Conservation (phyloP, 2,113 vertebrate genomes). For the Myiagra hebetior region DNA sequence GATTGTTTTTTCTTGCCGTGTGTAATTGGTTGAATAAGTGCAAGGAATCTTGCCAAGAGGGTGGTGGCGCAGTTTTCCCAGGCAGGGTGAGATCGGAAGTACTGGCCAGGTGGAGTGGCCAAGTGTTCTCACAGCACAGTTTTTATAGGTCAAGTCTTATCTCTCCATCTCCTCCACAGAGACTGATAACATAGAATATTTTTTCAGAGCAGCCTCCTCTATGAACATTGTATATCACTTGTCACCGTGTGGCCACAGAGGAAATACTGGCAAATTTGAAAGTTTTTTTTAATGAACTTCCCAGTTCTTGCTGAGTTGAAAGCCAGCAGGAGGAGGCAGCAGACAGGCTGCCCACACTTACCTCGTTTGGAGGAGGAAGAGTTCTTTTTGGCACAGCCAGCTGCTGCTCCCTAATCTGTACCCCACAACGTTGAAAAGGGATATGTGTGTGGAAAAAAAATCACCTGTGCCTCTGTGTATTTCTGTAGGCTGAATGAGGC, state of each 20-base stretch:
- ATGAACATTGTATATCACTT: not conserved
- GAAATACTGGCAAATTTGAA: not conserved
- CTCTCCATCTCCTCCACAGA: fast-evolving
- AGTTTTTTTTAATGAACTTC: not conserved
- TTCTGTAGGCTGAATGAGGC: not conserved
- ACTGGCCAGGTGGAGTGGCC: not conserved
- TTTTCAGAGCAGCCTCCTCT: not conserved
- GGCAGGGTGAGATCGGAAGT: not conserved
- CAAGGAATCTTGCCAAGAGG: not conserved
- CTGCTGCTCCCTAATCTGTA: not conserved
- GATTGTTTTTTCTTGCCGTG: not conserved
- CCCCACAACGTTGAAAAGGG: not conserved
- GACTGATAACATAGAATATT: not conserved
- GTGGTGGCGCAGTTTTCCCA: not conserved
- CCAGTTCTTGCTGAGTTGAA: not conserved
- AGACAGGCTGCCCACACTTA: not conserved
- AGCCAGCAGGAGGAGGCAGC: not conserved
- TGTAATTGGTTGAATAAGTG: not conserved
- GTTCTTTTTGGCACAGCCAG: not conserved
- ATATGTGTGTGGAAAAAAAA: not conserved
- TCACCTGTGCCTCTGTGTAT: not conserved
- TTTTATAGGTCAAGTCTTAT: not conserved
- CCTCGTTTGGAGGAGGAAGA: not conserved
- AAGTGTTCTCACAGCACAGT: not conserved
- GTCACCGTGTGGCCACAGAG: not conserved